These are phyloP conservation scores for Mythimna impura DNA, from an alignment of 2,888 invertebrate species.

Conservation along the genomic window DNA sequence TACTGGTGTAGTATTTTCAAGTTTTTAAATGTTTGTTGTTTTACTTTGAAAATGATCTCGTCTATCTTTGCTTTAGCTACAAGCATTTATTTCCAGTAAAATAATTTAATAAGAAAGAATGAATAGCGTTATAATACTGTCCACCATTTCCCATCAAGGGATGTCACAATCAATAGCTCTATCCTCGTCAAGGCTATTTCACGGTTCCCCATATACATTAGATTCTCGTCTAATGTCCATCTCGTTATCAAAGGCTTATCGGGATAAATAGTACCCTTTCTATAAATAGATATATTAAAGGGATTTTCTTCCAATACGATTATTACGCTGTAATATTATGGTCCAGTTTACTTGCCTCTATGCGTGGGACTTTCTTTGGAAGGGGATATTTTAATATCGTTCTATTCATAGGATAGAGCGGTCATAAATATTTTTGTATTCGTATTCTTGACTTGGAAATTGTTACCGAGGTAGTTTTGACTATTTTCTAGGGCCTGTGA, in stretches of 20 bases:
- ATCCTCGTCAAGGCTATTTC: neutral
- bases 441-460: neutral
- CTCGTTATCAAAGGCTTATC: constrained; percentile 1
- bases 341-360: neutral
- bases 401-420: constrained; percentile 3
- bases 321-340: constrained; percentile 18
- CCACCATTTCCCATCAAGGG: neutral
- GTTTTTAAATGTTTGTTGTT: no score
- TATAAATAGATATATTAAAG: constrained; percentile 1
- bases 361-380: neutral
- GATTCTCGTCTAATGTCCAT: neutral
- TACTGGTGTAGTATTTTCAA: no score
- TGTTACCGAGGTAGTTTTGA: neutral
- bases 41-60: no score
- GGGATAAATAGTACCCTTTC: neutral
- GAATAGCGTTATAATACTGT: no score
- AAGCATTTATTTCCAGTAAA: no score
- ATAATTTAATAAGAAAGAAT: no score
- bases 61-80: no score
- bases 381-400: neutral
- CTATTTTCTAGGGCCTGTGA: neutral
- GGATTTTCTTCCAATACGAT: constrained; percentile 5
- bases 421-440: neutral
- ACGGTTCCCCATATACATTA: neutral
- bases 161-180: neutral